A percentile compares a stretch with the other conserved stretches of the same genome.
Evolutionary conservation across 1,140 invertebrate species (phyloP).

Genomic region (Aphelenchoides fujianensis): DNA sequence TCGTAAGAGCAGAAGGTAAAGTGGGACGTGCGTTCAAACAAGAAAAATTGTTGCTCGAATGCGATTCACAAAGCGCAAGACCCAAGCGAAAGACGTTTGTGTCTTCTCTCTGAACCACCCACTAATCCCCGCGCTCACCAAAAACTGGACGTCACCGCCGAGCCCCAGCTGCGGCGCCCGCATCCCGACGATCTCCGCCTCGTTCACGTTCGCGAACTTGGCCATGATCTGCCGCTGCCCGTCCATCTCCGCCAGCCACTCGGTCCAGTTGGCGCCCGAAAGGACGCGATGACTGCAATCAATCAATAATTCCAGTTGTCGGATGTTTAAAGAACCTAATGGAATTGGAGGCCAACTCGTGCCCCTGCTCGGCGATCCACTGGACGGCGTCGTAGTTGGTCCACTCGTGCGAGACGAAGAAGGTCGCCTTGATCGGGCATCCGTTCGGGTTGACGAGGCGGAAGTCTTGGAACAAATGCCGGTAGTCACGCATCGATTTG

Average conservation of each 20-base stretch:
- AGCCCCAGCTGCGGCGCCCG: slow-evolving; percentile 42
- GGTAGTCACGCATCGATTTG: slow-evolving; percentile 34
- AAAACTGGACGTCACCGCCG: slow-evolving; percentile 45
- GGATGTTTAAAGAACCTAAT: slow-evolving; percentile 67
- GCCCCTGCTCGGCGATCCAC: slow-evolving; percentile 86
- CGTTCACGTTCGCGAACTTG: slow-evolving; percentile 46
- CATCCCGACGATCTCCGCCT: slow-evolving; percentile 43
- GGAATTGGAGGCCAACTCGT: slow-evolving; percentile 93
- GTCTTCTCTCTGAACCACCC: no score
- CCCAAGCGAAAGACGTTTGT: no score
- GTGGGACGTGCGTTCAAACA: no score
- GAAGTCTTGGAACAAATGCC: slow-evolving; percentile 18
- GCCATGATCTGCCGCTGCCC: slow-evolving; percentile 43
- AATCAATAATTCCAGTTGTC: background rate
- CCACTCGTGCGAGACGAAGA: slow-evolving; percentile 97
- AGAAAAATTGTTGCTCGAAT: no score
- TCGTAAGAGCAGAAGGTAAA: background rate
- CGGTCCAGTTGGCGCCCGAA: background rate
- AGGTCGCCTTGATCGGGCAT: slow-evolving; percentile 92
- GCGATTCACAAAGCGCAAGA: no score
- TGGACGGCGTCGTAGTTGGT: slow-evolving; percentile 93
- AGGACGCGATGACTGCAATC: slow-evolving; percentile 70
- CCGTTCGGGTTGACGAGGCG: slow-evolving; percentile 65
- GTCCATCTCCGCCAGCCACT: slow-evolving; percentile 48
- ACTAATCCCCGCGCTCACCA: no score